A percentile compares a stretch with the other conserved stretches of the same genome.
These are phyloP conservation scores for Poecilobothrus nobilitatus DNA, from an alignment of 2,888 invertebrate genomes.

Conservation along the genomic window DNA sequence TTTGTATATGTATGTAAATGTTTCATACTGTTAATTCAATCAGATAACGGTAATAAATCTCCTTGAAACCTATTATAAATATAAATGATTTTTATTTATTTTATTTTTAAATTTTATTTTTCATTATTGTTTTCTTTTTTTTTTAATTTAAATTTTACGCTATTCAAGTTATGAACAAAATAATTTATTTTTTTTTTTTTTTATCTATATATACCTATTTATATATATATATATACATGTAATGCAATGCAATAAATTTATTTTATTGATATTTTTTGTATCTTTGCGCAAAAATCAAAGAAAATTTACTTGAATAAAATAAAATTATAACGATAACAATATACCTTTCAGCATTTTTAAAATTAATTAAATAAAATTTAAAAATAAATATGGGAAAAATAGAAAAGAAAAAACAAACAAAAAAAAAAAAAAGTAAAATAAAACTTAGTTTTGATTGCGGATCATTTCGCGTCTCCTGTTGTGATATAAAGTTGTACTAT, in stretches of 20 bases:
- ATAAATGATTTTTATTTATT: not conserved
- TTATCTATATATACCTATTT: no score
- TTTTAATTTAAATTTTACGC: no score
- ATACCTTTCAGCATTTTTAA: not conserved
- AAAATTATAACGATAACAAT: not conserved
- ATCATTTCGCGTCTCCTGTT: constrained; percentile 1
- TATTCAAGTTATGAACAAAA: no score
- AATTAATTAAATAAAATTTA: no score
- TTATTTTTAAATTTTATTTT: no score
- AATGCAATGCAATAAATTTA: no score
- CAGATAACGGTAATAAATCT: not conserved
- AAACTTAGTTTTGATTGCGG: not conserved
- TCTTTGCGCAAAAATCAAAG: not conserved
- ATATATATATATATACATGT: no score
- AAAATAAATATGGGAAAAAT: no score
- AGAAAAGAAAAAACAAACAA: not conserved
- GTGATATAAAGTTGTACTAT: no score
- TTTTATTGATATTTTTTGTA: not conserved
- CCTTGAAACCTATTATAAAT: not conserved
- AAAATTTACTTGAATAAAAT: not conserved
- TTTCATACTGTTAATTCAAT: not conserved
- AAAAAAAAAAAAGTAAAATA: not conserved
- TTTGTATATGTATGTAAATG: no score
- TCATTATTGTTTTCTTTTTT: no score
- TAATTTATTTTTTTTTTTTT: no score